phyloP scores from a whole-genome alignment of 1,140 invertebrate species.

The Trachelipus rathkii region DNA sequence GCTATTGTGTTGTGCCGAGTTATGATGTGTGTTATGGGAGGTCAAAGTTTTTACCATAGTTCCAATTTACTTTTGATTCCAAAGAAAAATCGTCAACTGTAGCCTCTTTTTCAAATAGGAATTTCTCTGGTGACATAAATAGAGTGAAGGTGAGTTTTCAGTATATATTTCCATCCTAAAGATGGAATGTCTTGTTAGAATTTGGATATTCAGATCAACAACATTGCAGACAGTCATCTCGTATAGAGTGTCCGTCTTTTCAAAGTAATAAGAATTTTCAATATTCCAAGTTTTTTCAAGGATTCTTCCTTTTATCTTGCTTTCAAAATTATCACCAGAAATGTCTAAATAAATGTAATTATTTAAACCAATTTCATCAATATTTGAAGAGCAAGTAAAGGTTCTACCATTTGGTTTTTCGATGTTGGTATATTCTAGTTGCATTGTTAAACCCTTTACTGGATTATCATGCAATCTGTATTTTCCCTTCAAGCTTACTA shows the following conservation, averaged over 20 bases:
- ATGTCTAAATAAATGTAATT: background rate
- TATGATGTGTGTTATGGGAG: no score
- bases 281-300: background rate
- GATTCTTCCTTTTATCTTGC: background rate
- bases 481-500: background rate
- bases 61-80: background rate
- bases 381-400: background rate
- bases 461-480: background rate
- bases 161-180: background rate
- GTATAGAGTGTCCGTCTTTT: background rate
- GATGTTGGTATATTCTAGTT: background rate
- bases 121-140: background rate
- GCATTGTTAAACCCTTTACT: background rate
- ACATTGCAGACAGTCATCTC: background rate
- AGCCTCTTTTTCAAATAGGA: background rate
- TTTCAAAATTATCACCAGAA: background rate
- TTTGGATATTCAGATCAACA: no score
- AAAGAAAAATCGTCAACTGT: background rate
- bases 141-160: background rate
- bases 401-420: background rate
- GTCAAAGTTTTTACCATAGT: background rate
- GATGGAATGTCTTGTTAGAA: no score
- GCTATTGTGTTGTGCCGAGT: no score
- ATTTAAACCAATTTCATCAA: background rate
- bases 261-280: background rate